Base-by-base conservation (phyloP, 2,888 invertebrate genomes). In the Trachelus tabidus region DNA sequence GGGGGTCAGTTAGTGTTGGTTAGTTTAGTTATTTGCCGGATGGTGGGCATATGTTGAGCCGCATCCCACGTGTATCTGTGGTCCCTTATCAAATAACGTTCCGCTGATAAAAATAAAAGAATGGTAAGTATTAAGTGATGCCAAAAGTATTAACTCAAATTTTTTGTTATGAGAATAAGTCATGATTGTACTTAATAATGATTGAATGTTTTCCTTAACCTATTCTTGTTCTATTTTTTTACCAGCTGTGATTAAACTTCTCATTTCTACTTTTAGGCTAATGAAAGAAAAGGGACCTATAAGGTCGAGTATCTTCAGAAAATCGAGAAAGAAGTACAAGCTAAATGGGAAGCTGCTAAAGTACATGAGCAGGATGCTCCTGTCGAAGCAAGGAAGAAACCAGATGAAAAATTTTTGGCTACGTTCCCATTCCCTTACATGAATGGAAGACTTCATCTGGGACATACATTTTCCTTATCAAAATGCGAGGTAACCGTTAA, bases 341-440 rank as follows among this genome's bases (percentile, higher is more conserved):
- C 94, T 79, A 94, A 94, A 92, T 99, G 99, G 99, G 95, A 96
- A 69, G 91, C 93, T 31, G 95, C 95, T 78, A 96, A 96, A 88
- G 93, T 95, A 56, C 97, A 96, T 91, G 98, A 99, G 92, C 92
- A 94, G 76, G 95, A 99, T 93, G 98, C 97, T 3, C 96, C 96
- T 0, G 88, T 90, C 30, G 92, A 93, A 11, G 92, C 93, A 80
- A 94, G 92, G 80, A 93, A 81, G 15, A 84, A 93, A 86, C 91
- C 92, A 30, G 93, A 94, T 87, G 97, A 97, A 82, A 99, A 99
- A 90, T 99, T 96, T 90, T 93, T 98, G 84, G 96, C 96, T 68
- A 98, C 98, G 3, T 99, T 99, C 93, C 99, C 99, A 1, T 99
- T 95, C 92, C 99, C 99, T 0, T 99, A 99, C 90, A 99, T 99